Conservation (phyloP, 2,113 vertebrate genomes). For the Orthonyx spaldingii region DNA sequence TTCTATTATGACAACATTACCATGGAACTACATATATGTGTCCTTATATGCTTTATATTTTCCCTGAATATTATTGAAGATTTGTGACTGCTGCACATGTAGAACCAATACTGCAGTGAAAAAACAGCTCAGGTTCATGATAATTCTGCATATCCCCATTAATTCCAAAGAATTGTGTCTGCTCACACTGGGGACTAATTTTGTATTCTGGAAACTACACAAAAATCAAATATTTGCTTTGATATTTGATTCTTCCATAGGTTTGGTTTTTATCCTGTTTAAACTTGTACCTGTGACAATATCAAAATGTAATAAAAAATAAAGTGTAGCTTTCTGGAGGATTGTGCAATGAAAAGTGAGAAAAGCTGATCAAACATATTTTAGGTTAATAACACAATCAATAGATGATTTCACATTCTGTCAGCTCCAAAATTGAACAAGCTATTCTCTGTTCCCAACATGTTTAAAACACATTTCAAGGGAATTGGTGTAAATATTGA, state of each 20-base stretch:
- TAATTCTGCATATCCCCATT: not conserved
- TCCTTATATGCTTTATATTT: not conserved
- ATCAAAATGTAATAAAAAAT: not conserved
- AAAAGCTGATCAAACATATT: slow-evolving; percentile 36
- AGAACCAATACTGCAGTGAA: not conserved
- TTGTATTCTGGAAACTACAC: not conserved
- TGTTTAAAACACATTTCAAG: not conserved
- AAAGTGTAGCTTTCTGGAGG: not conserved
- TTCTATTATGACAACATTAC: not conserved
- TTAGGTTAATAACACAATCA: slow-evolving; percentile 34
- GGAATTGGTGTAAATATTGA: slow-evolving; percentile 7
- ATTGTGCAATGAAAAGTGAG: not conserved
- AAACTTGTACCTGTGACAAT: not conserved
- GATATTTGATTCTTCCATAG: not conserved
- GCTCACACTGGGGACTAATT: not conserved
- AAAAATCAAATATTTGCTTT: slow-evolving; percentile 37
- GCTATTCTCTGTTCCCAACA: not conserved
- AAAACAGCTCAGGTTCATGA: not conserved
- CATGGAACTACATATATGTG: not conserved
- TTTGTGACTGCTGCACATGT: not conserved
- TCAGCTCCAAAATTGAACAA: not conserved
- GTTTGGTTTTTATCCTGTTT: not conserved
- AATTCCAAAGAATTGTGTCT: not conserved
- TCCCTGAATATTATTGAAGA: not conserved
- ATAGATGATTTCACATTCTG: slow-evolving; percentile 12